These are phyloP conservation scores for Alaudala cheleensis DNA, from an alignment of 2,113 vertebrate genomes.

Conservation along the genomic window DNA sequence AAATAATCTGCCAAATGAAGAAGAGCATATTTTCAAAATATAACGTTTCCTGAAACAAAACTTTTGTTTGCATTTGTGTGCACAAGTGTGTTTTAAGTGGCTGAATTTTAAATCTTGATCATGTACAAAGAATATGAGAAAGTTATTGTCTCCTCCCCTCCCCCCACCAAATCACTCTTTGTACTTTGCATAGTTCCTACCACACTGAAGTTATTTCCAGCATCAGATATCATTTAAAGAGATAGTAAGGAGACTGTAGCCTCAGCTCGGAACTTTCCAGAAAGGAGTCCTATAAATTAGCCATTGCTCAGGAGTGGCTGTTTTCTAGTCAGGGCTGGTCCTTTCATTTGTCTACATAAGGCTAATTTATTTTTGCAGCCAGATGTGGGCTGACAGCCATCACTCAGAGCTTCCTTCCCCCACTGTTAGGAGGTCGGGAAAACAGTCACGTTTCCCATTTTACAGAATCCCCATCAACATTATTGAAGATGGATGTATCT, in stretches of 20 bases:
- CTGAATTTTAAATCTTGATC: slow-evolving; percentile 57
- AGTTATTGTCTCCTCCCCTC: slow-evolving; percentile 56
- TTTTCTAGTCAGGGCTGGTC: slow-evolving; percentile 77
- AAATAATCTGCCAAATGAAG: not conserved
- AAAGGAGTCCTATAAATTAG: slow-evolving; percentile 82
- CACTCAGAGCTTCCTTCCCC: slow-evolving; percentile 87
- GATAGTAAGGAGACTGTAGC: slow-evolving; percentile 72
- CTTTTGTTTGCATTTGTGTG: not conserved
- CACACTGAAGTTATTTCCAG: slow-evolving; percentile 74
- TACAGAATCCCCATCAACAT: slow-evolving; percentile 96
- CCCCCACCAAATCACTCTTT: slow-evolving; percentile 40
- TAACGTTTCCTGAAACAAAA: slow-evolving; percentile 32
- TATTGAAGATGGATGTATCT: slow-evolving; percentile 99
- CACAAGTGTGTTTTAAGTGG: not conserved
- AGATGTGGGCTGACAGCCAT: slow-evolving; percentile 99
- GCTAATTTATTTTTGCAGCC: slow-evolving; percentile 98
- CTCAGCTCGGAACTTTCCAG: slow-evolving; percentile 81
- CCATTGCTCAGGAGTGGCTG: slow-evolving; percentile 77
- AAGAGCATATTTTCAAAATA: slow-evolving; percentile 38
- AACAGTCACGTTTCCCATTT: slow-evolving; percentile 91
- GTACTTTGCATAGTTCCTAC: slow-evolving; percentile 55
- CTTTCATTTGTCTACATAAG: slow-evolving; percentile 98
- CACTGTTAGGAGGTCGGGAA: slow-evolving; percentile 84
- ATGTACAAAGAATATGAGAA: slow-evolving; percentile 56
- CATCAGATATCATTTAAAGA: slow-evolving; percentile 79